Evolutionary conservation across 2,797 vertebrate genomes (phyloP).

Genomic region (Sciurus vulgaris): DNA sequence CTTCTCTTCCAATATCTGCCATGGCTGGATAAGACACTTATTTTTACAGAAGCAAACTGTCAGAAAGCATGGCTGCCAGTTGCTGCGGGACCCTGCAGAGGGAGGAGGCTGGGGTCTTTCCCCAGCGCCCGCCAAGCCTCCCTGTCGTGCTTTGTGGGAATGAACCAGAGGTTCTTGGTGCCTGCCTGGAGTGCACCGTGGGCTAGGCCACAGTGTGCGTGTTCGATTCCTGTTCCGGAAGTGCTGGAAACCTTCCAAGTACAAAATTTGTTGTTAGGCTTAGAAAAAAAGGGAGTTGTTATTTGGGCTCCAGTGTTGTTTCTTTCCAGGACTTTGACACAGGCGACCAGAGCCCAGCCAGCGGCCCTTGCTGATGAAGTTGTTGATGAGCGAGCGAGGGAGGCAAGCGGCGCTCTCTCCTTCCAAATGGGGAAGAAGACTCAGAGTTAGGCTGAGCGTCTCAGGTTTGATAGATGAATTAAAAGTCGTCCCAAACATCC

Average conservation of each 20-base stretch:
- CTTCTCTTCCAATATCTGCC: background rate
- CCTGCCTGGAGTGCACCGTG: background rate
- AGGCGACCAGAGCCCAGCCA: background rate
- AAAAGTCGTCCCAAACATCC: background rate
- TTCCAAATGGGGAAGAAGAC: background rate
- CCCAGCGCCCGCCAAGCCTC: background rate
- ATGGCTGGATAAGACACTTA: background rate
- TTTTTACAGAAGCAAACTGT: background rate
- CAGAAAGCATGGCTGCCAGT: background rate
- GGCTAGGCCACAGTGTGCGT: background rate
- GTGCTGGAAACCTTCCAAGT: background rate
- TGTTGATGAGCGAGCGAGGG: background rate
- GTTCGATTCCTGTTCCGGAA: background rate
- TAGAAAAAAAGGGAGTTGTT: background rate
- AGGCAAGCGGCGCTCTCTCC: background rate
- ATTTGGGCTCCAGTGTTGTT: background rate
- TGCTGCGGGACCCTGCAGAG: background rate
- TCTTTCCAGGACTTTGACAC: background rate
- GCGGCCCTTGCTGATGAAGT: background rate
- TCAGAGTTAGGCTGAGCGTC: background rate
- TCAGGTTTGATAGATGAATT: background rate
- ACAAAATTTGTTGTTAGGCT: background rate
- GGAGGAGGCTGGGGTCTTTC: background rate
- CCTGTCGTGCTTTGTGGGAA: background rate
- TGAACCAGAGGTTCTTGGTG: background rate